Conservation (phyloP, 2,888 invertebrate species). For the Idaea biselata region DNA sequence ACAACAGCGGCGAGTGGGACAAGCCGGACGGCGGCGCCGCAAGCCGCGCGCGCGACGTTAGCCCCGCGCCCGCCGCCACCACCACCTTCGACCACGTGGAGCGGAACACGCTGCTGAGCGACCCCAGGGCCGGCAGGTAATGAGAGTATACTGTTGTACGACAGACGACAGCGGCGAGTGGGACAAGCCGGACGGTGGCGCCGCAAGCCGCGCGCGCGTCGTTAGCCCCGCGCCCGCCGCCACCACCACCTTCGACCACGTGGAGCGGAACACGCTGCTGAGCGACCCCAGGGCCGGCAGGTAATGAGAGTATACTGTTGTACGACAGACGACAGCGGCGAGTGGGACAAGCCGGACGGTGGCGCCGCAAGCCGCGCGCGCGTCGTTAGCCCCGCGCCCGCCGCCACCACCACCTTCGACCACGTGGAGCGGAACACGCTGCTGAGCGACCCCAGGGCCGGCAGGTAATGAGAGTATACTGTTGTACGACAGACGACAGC, state of each 20-base stretch:
- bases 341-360: conserved; percentile 67
- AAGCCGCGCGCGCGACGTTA: conserved; percentile 37
- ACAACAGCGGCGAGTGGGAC: conserved; percentile 66
- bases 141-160: neutral
- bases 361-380: conserved; percentile 42
- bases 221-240: conserved; percentile 24
- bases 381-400: conserved; percentile 20
- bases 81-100: conserved; percentile 84
- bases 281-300: conserved; percentile 84
- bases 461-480: conserved; percentile 50
- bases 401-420: conserved; percentile 77
- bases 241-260: conserved; percentile 81
- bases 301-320: conserved; percentile 34
- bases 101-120: conserved; percentile 82
- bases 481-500: too few species aligned
- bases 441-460: conserved; percentile 84
- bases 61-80: conserved; percentile 25
- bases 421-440: conserved; percentile 84
- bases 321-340: conserved; percentile 62
- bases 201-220: conserved; percentile 38
- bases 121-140: conserved; percentile 83
- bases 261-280: conserved; percentile 83
- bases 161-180: conserved; percentile 64
- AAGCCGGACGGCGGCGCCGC: conserved; percentile 55
- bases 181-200: conserved; percentile 62